phyloP scores from a whole-genome alignment of 2,113 vertebrate species.

The Calyptomena viridis region DNA sequence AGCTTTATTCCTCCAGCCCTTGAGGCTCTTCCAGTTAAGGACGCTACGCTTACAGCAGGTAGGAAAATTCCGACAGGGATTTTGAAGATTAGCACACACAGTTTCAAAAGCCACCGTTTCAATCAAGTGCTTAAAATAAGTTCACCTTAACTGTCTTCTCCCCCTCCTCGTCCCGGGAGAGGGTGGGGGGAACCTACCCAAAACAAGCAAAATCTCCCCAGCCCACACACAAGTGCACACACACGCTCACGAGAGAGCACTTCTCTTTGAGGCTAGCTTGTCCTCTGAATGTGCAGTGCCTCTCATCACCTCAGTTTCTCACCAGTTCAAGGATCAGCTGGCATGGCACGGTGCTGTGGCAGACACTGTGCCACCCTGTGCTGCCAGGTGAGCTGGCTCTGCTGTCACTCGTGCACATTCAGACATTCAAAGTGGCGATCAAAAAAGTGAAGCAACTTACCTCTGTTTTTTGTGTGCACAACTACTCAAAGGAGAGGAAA shows the following conservation, averaged over 20 bases:
- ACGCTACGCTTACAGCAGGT: neutral
- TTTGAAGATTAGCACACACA: neutral
- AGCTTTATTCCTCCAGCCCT: neutral
- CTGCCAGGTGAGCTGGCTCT: neutral
- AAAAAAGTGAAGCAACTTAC: neutral
- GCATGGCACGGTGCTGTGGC: fast-evolving
- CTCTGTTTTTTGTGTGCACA: neutral
- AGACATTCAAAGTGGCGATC: neutral
- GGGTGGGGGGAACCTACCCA: fast-evolving
- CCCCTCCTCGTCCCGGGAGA: neutral
- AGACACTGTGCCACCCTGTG: neutral
- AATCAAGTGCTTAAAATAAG: constrained; percentile 5
- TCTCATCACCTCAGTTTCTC: constrained; percentile 7
- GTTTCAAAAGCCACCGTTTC: neutral
- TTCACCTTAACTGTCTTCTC: neutral
- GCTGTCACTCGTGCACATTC: neutral
- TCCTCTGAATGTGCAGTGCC: neutral
- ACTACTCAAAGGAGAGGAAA: neutral
- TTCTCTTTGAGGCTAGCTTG: neutral
- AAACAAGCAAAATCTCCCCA: neutral
- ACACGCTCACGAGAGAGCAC: neutral
- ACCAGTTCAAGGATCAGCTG: neutral
- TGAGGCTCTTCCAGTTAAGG: neutral
- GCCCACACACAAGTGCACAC: neutral
- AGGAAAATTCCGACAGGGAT: constrained; percentile 11